Evolutionary conservation across 2,888 invertebrate species (phyloP), one percentile per base, ranked within the genome.

Genomic region (Drosophila multiciliata): DNA sequence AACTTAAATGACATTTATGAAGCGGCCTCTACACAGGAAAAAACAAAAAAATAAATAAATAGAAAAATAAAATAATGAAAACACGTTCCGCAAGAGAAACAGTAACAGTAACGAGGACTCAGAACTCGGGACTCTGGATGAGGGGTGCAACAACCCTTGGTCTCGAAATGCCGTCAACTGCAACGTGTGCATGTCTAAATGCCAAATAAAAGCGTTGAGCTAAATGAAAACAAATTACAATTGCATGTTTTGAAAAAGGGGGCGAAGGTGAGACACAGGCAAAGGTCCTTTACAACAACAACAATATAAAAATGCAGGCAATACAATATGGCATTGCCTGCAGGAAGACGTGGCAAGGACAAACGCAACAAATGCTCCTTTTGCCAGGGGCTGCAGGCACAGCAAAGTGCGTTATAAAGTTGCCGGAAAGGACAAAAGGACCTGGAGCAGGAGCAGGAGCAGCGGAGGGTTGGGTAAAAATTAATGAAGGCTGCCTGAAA

Each of bases 161-260:
- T 15, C 54, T 67, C 23, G 60, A 67, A 53, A 45, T 15, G 23
- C 15, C 61, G 70, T 64, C 65, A 40, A 26, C 50, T 65, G 75
- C 75, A 73, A 50, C 78, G 76, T 82, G 86, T 87, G 87, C 87
- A 87, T 87, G 90, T 90, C 87, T 78, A 80, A 87, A 80, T 82
- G 82, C 84, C 87, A 82, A 87, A 84, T 78, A 84, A 78, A 87
- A 90, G 86, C 87, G 87, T 87, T 83, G 84, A 89, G 79, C 89
- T 90, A 89, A 87, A 87, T 87, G 90, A 87, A 89, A 89, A 87
- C 87, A 90, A 87, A 87, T 87, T 90, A 87, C 90, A 71, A 78
- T 87, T 90, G 87, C 87, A 90, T 90, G 87, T 69, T 80, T n/a
- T 26, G 49, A 49, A 36, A 38, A 54, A 57, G 66, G 73, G 70